Evolutionary conservation across 2,888 invertebrate genomes (phyloP).

Genomic region (Cylindroiulus punctatus): DNA sequence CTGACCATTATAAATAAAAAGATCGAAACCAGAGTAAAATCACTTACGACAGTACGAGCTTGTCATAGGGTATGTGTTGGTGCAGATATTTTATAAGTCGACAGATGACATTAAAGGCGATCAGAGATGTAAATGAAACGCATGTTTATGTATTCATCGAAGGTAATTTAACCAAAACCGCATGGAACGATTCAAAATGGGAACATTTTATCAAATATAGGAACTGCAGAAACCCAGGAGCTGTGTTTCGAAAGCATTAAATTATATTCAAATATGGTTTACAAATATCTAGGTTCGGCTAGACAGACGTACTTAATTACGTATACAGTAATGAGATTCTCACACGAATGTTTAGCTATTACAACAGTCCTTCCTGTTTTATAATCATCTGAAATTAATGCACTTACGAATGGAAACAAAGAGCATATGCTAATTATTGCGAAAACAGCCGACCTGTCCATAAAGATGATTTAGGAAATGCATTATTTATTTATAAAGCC

Average conservation of each 20-base stretch:
- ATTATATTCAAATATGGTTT: too few relatives aligned
- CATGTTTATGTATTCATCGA: too few relatives aligned
- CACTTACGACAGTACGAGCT: not conserved
- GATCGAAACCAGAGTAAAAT: not conserved
- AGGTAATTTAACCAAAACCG: too few relatives aligned
- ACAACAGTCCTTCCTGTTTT: not conserved
- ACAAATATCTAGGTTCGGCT: too few relatives aligned
- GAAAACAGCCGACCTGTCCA: not conserved
- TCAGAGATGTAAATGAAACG: not conserved
- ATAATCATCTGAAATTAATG: not conserved
- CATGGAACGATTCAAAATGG: too few relatives aligned
- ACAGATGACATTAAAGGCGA: not conserved
- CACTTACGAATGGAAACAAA: not conserved
- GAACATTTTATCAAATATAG: too few relatives aligned
- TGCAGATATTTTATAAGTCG: not conserved
- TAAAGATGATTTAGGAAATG: slow-evolving; percentile 3
- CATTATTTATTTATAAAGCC: not conserved
- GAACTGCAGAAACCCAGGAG: too few relatives aligned
- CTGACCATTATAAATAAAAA: not conserved
- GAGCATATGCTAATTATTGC: not conserved
- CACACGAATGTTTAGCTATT: not conserved
- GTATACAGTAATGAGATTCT: not conserved
- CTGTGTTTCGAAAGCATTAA: too few relatives aligned
- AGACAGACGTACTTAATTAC: not conserved
- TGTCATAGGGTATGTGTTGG: not conserved